Evolutionary conservation across 2,113 vertebrate species (phyloP), one percentile per base, ranked within the genome.

Genomic region (Naja naja): DNA sequence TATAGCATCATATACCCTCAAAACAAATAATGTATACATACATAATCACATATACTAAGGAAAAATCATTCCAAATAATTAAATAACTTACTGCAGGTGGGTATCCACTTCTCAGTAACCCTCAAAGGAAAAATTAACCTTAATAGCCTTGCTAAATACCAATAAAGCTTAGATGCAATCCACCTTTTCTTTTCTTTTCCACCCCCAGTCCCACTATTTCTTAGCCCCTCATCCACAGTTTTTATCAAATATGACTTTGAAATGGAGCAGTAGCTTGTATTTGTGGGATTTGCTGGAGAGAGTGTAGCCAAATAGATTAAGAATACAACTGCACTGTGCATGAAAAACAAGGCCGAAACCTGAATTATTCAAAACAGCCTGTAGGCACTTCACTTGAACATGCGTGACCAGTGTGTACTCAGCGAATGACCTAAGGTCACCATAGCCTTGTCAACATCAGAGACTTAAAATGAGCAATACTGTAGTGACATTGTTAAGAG

Each of bases 361-460:
- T 89, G 6, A 95, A 92, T 87, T 95, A 56, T 92, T 95, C 94
- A 94, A 95, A 95, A 91, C 47, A 93, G 89, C 25, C 8, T 30
- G 87, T 90, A 93, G 91, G 94, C 39, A 53, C 93, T 94, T 93
- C 54, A 43, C 89, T 89, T 97, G 95, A 94, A 94, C 0, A 0
- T 88, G 55, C 85, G 49, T 92, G 93, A 96, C 87, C 69, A 93
- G 27, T 85, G 87, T 91, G 85, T 81, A 87, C 39, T 93, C 91
- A 94, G 91, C 56, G 88, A 89, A 93, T 91, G 93, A 95, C 94
- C 69, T 14, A 87, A 92, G 89, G 94, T 95, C 93, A 91, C 87
- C 69, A 18, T 56, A 94, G 93, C 93, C 88, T 56, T 64, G 53
- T 89, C 93, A 94, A 95, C 91, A 90, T 93, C 85, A 89, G 93